Percentiles rank a stretch among this genome's conserved stretches.
Evolutionary conservation across 2,797 vertebrate genomes (phyloP).

Genomic region (Pempheris klunzingeri): DNA sequence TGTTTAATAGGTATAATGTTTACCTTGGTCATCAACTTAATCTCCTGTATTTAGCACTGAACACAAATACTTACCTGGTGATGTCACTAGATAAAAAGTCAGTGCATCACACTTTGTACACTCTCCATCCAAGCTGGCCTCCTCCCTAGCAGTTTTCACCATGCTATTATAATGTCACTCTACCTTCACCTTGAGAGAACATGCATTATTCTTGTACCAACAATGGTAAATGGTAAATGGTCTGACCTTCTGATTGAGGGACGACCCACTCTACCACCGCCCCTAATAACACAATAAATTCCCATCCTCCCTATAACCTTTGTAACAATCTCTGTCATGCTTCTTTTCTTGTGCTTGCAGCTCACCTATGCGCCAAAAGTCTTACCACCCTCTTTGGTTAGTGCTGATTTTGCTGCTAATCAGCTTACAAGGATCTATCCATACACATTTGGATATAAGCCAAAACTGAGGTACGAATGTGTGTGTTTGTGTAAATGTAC

Average conservation of each 20-base stretch:
- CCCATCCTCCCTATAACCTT: background rate
- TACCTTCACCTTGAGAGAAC: too few species aligned
- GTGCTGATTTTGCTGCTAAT: slow-evolving; percentile 97
- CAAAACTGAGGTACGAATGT: slow-evolving; percentile 89
- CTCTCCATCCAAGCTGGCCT: too few species aligned
- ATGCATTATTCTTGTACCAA: too few species aligned
- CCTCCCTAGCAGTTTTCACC: too few species aligned
- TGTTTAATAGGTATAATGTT: background rate
- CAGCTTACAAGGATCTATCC: slow-evolving; percentile 94
- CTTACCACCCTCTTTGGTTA: slow-evolving; percentile 92
- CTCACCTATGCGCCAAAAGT: slow-evolving; percentile 92
- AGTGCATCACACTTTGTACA: background rate
- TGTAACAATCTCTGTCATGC: background rate
- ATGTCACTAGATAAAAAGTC: background rate
- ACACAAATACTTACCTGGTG: background rate
- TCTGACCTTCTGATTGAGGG: too few species aligned
- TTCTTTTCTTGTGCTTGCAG: slow-evolving; percentile 79
- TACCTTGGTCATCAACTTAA: background rate
- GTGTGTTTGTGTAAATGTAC: background rate
- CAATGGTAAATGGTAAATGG: too few species aligned
- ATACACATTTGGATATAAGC: slow-evolving; percentile 96
- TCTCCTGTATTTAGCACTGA: background rate
- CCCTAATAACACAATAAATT: background rate
- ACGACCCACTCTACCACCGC: too few species aligned
- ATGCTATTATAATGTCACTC: too few species aligned